phyloP scores from a whole-genome alignment of 2,888 invertebrate genomes.

The Stenchaetothrips biformis region DNA sequence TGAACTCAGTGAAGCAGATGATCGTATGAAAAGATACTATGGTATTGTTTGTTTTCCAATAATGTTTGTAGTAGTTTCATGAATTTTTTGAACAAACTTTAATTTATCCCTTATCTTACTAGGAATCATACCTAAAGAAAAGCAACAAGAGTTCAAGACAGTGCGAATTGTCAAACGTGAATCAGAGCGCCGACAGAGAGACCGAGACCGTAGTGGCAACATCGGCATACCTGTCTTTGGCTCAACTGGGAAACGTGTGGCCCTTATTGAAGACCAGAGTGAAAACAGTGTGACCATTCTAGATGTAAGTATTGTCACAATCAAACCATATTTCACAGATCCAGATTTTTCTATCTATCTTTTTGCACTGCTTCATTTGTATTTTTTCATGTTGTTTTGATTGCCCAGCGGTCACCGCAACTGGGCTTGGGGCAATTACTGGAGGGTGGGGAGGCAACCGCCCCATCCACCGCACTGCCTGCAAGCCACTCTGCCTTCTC shows the following conservation, averaged over 20 bases:
- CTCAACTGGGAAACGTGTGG: constrained; percentile 38
- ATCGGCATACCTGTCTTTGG: constrained; percentile 42
- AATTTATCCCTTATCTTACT: constrained; percentile 38
- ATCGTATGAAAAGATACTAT: constrained; percentile 51
- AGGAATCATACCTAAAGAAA: constrained; percentile 71
- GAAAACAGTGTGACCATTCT: constrained; percentile 28
- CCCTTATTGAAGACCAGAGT: constrained; percentile 47
- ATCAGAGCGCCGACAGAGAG: constrained; percentile 77
- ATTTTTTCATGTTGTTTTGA: background rate
- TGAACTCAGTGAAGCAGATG: constrained; percentile 51
- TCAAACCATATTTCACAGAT: background rate
- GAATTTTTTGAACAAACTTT: background rate
- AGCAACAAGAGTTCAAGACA: constrained; percentile 80
- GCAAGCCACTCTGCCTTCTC: too few relatives aligned
- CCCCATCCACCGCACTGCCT: background rate
- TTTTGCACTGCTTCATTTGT: background rate
- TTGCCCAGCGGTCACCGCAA: background rate
- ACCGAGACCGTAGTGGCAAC: constrained; percentile 61
- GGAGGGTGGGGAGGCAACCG: background rate
- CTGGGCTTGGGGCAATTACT: background rate
- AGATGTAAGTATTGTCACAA: background rate
- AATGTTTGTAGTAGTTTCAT: constrained; percentile 40
- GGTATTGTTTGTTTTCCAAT: constrained; percentile 41
- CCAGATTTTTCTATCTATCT: background rate
- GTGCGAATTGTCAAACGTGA: constrained; percentile 90